Conservation (phyloP, 2,888 invertebrate species). For the Zhuqinia jingwanae region DNA sequence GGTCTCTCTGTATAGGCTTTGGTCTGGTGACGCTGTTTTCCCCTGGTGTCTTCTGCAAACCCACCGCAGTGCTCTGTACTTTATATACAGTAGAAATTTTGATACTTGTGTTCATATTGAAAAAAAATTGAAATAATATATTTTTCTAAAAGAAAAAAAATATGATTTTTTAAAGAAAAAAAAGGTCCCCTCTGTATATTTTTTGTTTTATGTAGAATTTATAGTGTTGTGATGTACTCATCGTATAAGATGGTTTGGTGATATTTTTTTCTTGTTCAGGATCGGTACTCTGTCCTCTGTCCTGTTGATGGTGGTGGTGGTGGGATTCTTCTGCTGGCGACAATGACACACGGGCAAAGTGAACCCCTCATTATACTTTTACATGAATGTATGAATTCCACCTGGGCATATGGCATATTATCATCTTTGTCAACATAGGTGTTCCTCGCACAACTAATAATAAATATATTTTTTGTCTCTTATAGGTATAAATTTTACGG, state of each 20-base stretch:
- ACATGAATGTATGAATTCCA: conserved; percentile 9
- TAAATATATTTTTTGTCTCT: conserved; percentile 7
- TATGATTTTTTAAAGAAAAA: conserved; percentile 8
- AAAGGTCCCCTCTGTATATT: conserved; percentile 25
- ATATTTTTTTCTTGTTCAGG: no score
- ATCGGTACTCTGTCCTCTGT: no score
- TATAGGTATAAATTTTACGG: conserved; percentile 23
- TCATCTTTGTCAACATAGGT: conserved; percentile 70
- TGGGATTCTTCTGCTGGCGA: conserved; percentile 27
- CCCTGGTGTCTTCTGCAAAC: conserved; percentile 44
- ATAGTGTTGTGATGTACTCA: conserved; percentile 47
- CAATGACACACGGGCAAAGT: conserved; percentile 51
- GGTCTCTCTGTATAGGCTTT: neutral
- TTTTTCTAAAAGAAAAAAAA: conserved; percentile 11
- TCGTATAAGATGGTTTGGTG: neutral
- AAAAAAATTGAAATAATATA: conserved; percentile 20
- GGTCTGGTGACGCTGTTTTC: conserved; percentile 36
- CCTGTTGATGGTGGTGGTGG: no score
- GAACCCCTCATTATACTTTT: conserved; percentile 52
- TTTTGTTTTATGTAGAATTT: conserved; percentile 14
- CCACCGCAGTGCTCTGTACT: conserved; percentile 46
- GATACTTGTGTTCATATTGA: conserved; percentile 38
- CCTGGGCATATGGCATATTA: conserved; percentile 35
- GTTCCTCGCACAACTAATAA: conserved; percentile 34
- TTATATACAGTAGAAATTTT: conserved; percentile 1